phyloP scores from a whole-genome alignment of 1,140 invertebrate species.

The Tachypleus tridentatus region DNA sequence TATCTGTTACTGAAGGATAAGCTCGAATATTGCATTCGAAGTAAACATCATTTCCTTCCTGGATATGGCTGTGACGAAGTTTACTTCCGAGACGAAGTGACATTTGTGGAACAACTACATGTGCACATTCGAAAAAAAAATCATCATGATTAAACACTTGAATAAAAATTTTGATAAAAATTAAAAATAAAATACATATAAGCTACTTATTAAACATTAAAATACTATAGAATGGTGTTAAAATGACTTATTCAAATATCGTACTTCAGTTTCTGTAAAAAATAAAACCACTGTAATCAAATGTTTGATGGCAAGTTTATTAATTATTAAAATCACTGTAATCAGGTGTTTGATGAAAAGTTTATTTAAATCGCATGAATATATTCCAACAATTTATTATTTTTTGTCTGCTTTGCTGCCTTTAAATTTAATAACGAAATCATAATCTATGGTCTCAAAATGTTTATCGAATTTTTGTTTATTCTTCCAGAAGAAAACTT shows the following conservation, averaged over 20 bases:
- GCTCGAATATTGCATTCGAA: constrained; percentile 15
- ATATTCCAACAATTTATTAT: too few species aligned
- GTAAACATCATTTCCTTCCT: constrained; percentile 17
- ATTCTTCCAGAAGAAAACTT: neutral
- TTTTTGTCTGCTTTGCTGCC: neutral
- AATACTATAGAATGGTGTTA: too few species aligned
- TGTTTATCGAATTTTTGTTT: neutral
- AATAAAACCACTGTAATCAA: too few species aligned
- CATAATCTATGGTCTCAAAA: neutral
- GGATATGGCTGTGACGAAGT: constrained; percentile 1
- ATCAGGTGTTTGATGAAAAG: too few species aligned
- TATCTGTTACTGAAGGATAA: constrained; percentile 10
- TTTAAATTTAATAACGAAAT: neutral
- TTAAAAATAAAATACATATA: too few species aligned
- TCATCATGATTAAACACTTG: neutral
- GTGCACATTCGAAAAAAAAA: neutral
- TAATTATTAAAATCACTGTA: too few species aligned
- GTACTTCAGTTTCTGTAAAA: too few species aligned
- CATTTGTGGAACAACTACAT: constrained; percentile 12
- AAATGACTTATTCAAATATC: too few species aligned
- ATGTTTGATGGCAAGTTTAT: too few species aligned
- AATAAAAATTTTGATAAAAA: too few species aligned
- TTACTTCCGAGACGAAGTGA: constrained; percentile 7
- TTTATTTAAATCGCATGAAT: too few species aligned
- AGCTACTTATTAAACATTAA: too few species aligned